Conservation (phyloP, 2,888 invertebrate species). For the Druceiella hillmani region DNA sequence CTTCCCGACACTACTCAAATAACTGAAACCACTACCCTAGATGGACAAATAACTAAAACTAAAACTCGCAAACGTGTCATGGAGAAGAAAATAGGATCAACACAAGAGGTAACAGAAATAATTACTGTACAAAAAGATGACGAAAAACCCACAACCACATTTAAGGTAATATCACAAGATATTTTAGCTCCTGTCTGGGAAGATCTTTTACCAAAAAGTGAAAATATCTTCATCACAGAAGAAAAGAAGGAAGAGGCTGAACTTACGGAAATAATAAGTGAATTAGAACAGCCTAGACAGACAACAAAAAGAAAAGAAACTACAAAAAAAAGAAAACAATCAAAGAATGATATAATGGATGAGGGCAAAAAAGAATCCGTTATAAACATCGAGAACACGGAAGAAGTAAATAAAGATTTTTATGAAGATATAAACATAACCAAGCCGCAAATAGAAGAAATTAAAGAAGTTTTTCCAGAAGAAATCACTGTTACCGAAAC, state of each 20-base stretch:
- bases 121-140: constrained; percentile 27
- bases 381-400: no score
- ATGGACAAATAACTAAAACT: no score
- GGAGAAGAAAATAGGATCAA: constrained; percentile 8
- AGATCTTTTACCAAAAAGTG: constrained; percentile 7
- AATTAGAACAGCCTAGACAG: constrained; percentile 27
- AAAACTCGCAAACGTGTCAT: no score
- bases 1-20: no score
- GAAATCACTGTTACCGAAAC: no score
- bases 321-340: constrained; percentile 4
- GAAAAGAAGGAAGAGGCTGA: constrained; percentile 13
- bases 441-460: no score
- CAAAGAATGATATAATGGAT: constrained; percentile 3
- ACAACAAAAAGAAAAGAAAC: constrained; percentile 16
- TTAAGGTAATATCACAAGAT: constrained; percentile 26
- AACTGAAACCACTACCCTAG: no score
- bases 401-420: no score
- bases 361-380: no score
- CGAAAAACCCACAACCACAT: constrained; percentile 32
- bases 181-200: constrained; percentile 25
- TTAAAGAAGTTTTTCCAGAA: constrained; percentile 29
- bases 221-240: no score
- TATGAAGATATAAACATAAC: no score
- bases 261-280: constrained; percentile 8
- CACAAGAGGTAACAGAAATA: constrained; percentile 18